Conservation (phyloP, 2,113 vertebrate genomes). For the Barbus barbus region DNA sequence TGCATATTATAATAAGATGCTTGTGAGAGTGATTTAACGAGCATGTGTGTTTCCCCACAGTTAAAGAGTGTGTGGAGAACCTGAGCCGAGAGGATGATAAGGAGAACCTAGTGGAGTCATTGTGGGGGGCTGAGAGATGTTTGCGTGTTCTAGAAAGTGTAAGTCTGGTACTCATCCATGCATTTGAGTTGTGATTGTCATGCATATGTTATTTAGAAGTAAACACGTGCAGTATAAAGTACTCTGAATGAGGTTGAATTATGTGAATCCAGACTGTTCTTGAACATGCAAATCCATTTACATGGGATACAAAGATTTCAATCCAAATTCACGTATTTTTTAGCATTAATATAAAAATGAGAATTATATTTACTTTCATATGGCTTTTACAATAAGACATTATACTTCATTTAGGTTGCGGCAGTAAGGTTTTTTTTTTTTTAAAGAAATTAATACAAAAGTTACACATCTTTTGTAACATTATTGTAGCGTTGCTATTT, state of each 20-base stretch:
- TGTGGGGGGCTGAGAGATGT: slow-evolving; percentile 97
- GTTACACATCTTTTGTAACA: not conserved
- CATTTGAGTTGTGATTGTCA: not conserved
- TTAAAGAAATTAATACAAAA: too few relatives aligned
- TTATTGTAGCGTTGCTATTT: not conserved
- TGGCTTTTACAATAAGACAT: not conserved
- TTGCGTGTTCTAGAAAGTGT: slow-evolving; percentile 97
- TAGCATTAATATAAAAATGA: not conserved
- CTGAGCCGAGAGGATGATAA: slow-evolving; percentile 87
- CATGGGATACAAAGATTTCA: not conserved
- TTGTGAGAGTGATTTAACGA: not conserved
- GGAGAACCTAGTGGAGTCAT: slow-evolving; percentile 90
- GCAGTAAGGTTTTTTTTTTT: too few relatives aligned
- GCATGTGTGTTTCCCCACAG: slow-evolving; percentile 66
- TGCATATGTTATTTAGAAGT: not conserved
- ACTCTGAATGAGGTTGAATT: not conserved
- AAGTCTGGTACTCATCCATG: slow-evolving; percentile 65
- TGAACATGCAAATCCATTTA: not conserved
- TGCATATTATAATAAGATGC: not conserved
- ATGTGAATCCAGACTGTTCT: not conserved
- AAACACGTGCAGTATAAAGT: not conserved
- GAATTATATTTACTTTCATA: not conserved
- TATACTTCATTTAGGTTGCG: too few relatives aligned
- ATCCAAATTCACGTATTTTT: not conserved
- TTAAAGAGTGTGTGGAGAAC: slow-evolving; percentile 95